A percentile compares a stretch with the other conserved stretches of the same genome.
Evolutionary conservation across 2,888 invertebrate species (phyloP).

Genomic region (Nemapogon koenigi): DNA sequence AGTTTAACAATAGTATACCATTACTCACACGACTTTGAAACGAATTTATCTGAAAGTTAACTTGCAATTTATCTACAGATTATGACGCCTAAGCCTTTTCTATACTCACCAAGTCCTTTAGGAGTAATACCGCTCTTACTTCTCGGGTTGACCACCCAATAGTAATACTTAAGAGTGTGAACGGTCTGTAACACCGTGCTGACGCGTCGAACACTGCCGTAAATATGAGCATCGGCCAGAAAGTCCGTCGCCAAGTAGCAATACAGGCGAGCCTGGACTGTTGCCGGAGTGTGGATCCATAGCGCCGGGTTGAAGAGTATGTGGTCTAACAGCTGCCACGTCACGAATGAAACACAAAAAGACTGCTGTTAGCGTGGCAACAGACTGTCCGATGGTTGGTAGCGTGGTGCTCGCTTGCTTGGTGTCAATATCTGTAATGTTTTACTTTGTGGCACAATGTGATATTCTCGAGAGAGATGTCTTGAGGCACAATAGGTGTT

Average conservation of each 20-base stretch:
- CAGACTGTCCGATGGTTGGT: conserved; percentile 56
- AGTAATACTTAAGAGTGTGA: conserved; percentile 98
- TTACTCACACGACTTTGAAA: no score
- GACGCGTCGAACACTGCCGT: conserved; percentile 94
- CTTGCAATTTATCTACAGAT: neutral
- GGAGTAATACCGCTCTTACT: conserved; percentile 95
- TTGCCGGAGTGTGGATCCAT: conserved; percentile 98
- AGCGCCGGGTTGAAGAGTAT: conserved; percentile 98
- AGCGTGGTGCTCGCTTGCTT: conserved; percentile 52
- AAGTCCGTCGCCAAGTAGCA: conserved; percentile 99
- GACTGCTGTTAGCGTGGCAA: conserved; percentile 75
- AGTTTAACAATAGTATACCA: no score
- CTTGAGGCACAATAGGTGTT: no score
- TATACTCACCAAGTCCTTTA: conserved; percentile 91
- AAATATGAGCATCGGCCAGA: conserved; percentile 95
- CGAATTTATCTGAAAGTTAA: no score
- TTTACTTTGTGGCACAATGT: no score
- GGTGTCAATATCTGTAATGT: no score
- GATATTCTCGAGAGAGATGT: no score
- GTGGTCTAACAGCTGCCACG: conserved; percentile 98
- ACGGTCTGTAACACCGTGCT: conserved; percentile 98
- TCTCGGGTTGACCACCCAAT: conserved; percentile 97
- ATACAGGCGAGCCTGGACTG: conserved; percentile 94
- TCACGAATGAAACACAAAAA: conserved; percentile 89
- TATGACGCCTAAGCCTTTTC: neutral